A percentile compares a stretch with the other conserved stretches of the same genome.
Evolutionary conservation across 2,113 vertebrate genomes (phyloP).

Genomic region (Platysteira castanea): DNA sequence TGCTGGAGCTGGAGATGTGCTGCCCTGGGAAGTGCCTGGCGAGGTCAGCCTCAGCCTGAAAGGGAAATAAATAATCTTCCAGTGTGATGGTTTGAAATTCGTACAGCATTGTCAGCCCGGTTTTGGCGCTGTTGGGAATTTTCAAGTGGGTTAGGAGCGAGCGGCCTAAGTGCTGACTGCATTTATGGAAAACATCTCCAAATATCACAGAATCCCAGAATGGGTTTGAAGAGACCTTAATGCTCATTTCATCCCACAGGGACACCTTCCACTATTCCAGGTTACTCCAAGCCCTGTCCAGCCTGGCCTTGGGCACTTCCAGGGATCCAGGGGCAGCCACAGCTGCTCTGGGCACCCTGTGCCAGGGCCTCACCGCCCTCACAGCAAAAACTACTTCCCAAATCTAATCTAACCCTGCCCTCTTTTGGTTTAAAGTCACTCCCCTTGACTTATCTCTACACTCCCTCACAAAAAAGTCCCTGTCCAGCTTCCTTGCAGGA

Average conservation of each 20-base stretch:
- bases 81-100: fast-evolving
- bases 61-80: not conserved
- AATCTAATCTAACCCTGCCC: not conserved
- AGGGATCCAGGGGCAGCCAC: not conserved
- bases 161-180: fast-evolving
- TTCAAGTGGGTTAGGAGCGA: fast-evolving
- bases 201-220: not conserved
- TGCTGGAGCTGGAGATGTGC: not conserved
- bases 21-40: conserved; percentile 63
- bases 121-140: not conserved
- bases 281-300: fast-evolving
- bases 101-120: fast-evolving
- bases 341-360: not conserved
- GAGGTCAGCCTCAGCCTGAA: conserved; percentile 69
- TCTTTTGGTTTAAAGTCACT: not conserved
- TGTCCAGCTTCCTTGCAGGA: not conserved
- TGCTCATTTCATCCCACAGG: not conserved
- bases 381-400: not conserved
- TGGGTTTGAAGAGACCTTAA: not conserved
- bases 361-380: fast-evolving
- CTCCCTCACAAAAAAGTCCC: not conserved
- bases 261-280: not conserved
- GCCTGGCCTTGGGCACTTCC: fast-evolving
- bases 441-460: too few relatives aligned
- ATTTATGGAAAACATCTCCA: fast-evolving